A percentile compares a stretch with the other conserved stretches of the same genome.
Evolutionary conservation across 2,797 vertebrate species (phyloP).

Genomic region (Bryconaethiops microstoma): DNA sequence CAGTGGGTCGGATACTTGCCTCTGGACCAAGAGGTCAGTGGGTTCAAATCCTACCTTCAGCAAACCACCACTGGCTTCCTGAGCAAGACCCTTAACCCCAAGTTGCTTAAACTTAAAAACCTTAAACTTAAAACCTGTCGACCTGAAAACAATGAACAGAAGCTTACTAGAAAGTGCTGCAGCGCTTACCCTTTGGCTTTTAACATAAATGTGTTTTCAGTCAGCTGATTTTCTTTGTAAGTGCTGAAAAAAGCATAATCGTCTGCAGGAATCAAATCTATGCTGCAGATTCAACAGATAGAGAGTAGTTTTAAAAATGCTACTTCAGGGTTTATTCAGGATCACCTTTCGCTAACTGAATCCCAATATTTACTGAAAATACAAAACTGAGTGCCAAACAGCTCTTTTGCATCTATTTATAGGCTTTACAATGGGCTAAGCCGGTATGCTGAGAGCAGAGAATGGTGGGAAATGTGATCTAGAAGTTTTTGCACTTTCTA

Average conservation of each 20-base stretch:
- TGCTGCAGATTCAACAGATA: not conserved
- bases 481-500: constrained; percentile 13
- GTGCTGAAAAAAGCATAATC: not conserved
- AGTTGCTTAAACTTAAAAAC: no score
- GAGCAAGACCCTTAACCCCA: no score
- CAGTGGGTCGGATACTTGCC: no score
- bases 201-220: not conserved
- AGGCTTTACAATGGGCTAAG: not conserved
- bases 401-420: not conserved
- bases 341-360: not conserved
- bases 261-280: not conserved
- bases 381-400: not conserved
- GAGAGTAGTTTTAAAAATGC: not conserved
- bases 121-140: not conserved
- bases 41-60: no score
- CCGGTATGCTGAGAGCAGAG: not conserved
- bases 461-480: constrained; percentile 29
- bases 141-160: not conserved
- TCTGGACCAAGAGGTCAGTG: no score
- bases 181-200: not conserved
- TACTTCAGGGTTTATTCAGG: constrained; percentile 2
- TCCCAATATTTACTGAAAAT: not conserved
- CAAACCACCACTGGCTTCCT: no score
- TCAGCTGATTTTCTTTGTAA: not conserved
- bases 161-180: not conserved